These are phyloP conservation scores for Halichoerus grypus DNA, from an alignment of 2,113 vertebrate genomes.

Conservation along the genomic window DNA sequence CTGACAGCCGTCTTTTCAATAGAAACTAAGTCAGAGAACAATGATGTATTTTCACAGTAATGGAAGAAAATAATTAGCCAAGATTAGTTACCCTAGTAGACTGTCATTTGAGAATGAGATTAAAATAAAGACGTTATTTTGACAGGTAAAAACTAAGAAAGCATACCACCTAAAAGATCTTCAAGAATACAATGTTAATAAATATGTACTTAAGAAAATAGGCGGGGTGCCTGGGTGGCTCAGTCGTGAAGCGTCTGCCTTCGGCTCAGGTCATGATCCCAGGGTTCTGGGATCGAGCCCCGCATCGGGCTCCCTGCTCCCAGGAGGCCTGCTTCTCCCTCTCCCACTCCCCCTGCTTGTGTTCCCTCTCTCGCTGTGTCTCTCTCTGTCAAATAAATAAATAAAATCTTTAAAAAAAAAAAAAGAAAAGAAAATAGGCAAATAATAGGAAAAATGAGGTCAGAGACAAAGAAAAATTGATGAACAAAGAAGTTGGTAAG, in stretches of 20 bases:
- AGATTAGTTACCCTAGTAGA: neutral
- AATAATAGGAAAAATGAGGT: neutral
- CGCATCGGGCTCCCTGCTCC: too few species aligned
- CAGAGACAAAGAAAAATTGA: neutral
- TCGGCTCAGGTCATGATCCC: too few species aligned
- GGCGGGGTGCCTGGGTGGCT: neutral
- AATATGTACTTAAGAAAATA: neutral
- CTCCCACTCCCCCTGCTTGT: too few species aligned
- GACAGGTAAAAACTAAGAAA: neutral
- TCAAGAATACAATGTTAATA: neutral
- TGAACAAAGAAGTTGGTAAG: neutral
- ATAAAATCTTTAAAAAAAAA: too few species aligned
- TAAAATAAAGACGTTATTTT: constrained; percentile 3
- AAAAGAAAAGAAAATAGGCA: neutral
- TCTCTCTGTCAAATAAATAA: too few species aligned
- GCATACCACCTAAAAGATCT: neutral
- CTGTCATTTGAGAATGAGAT: neutral
- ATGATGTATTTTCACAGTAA: neutral
- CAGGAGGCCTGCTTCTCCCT: too few species aligned
- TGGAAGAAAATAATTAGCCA: neutral
- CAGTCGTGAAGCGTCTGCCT: too few species aligned
- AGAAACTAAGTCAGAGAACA: constrained; percentile 23
- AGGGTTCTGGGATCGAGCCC: too few species aligned
- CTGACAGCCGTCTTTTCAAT: neutral
- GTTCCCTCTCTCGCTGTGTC: too few species aligned